Percentiles rank a stretch among this genome's conserved stretches.
These are phyloP conservation scores for Hermetia illucens DNA, from an alignment of 1,140 invertebrate genomes.

Conservation along the genomic window DNA sequence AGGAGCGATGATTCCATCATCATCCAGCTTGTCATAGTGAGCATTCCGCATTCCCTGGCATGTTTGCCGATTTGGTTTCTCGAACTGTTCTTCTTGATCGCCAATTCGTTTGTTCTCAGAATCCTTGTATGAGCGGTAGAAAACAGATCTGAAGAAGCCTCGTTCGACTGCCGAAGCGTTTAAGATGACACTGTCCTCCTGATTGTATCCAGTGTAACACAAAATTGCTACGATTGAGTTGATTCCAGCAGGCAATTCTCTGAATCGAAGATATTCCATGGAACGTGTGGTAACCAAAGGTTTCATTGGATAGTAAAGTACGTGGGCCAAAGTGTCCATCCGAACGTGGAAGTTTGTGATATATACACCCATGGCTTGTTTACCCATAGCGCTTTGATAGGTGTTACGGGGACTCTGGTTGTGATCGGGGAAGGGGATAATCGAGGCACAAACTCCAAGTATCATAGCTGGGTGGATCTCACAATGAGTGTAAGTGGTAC, in stretches of 20 bases:
- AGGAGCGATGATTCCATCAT: constrained; percentile 92
- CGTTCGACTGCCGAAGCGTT: constrained; percentile 90
- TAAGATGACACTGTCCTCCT: constrained; percentile 93
- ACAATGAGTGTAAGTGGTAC: constrained; percentile 93
- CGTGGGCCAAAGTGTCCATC: constrained; percentile 94
- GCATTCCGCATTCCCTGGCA: constrained; percentile 92
- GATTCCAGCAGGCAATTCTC: constrained; percentile 88
- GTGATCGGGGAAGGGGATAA: constrained; percentile 97
- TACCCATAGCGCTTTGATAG: constrained; percentile 97
- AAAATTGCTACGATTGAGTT: constrained; percentile 94
- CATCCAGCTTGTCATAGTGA: constrained; percentile 90
- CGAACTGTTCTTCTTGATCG: constrained; percentile 91
- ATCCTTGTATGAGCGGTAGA: constrained; percentile 94
- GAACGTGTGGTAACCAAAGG: constrained; percentile 87
- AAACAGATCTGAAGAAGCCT: constrained; percentile 90
- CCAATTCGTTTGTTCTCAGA: constrained; percentile 80
- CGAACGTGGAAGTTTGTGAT: constrained; percentile 94
- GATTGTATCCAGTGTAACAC: constrained; percentile 94
- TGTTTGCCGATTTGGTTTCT: constrained; percentile 83
- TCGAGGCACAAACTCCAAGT: constrained; percentile 87
- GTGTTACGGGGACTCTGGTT: constrained; percentile 94
- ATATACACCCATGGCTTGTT: constrained; percentile 97
- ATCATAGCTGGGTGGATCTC: constrained; percentile 98
- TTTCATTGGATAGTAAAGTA: constrained; percentile 93
- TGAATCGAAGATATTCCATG: constrained; percentile 88